Percentiles rank a stretch among this genome's conserved stretches.
Conservation (phyloP, 2,113 vertebrate species). For the Hippocampus guttulatus region DNA sequence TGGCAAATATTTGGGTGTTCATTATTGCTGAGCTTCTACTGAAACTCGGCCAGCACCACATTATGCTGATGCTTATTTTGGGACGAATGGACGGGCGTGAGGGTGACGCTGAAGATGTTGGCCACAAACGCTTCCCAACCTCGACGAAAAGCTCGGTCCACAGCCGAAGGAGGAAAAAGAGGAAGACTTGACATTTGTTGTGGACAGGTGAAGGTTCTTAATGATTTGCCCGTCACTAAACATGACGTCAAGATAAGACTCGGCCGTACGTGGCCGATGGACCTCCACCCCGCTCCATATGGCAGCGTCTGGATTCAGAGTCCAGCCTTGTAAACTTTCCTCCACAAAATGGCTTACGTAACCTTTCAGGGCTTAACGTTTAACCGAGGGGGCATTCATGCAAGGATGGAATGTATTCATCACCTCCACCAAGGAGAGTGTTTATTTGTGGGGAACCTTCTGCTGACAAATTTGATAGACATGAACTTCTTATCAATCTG, state of each 20-base stretch:
- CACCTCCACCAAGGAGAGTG: background rate
- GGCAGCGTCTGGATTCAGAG: background rate
- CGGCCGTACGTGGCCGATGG: slow-evolving; percentile 25
- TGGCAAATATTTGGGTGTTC: background rate
- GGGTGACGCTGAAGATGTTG: slow-evolving; percentile 73
- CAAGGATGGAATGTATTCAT: slow-evolving; percentile 20
- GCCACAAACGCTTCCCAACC: slow-evolving; percentile 74
- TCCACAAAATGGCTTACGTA: slow-evolving; percentile 32
- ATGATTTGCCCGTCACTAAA: slow-evolving; percentile 9
- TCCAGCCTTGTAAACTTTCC: slow-evolving; percentile 31
- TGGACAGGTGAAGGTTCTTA: slow-evolving; percentile 1
- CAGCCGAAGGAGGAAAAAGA: slow-evolving; percentile 47
- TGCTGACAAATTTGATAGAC: no score
- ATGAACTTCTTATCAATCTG: no score
- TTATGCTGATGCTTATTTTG: slow-evolving; percentile 30
- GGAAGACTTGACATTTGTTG: no score
- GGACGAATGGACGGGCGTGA: slow-evolving; percentile 46
- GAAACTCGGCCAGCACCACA: slow-evolving; percentile 52
- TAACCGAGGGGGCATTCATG: slow-evolving; percentile 23
- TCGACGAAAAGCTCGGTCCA: slow-evolving; percentile 70
- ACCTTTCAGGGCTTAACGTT: slow-evolving; percentile 33
- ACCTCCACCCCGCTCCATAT: slow-evolving; percentile 40
- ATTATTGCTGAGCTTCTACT: slow-evolving; percentile 24
- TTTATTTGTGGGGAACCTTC: background rate
- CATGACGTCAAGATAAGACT: slow-evolving; percentile 23